phyloP scores from a whole-genome alignment of 2,888 invertebrate genomes.

The Drosophila parthenogenetica region DNA sequence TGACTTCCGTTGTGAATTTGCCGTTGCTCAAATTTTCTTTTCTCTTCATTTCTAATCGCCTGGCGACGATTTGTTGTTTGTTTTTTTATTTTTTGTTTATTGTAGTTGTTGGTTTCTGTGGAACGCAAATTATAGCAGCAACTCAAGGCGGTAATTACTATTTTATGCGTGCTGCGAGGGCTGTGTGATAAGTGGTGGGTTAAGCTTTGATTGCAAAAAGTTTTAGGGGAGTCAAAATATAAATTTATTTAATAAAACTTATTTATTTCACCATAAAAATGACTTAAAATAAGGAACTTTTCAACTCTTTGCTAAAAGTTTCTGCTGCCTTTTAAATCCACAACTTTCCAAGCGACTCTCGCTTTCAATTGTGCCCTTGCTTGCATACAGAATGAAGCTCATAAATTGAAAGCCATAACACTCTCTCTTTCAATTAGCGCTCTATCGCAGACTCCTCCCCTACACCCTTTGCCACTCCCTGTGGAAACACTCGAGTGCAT shows the following conservation, averaged over 20 bases:
- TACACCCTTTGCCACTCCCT: too few species aligned
- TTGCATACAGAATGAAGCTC: conserved; percentile 15
- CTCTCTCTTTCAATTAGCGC: neutral
- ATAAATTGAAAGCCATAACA: conserved; percentile 34
- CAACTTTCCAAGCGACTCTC: conserved; percentile 10
- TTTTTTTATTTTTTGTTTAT: too few species aligned
- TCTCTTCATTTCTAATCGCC: conserved; percentile 10
- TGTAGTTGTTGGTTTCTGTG: conserved; percentile 11
- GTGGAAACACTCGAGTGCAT: conserved; percentile 28
- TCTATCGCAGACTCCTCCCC: neutral
- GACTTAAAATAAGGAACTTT: too few species aligned
- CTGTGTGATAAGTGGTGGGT: neutral
- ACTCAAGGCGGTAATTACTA: conserved; percentile 67
- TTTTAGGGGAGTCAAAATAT: too few species aligned
- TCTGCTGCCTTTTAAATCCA: neutral
- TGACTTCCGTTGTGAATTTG: conserved; percentile 58
- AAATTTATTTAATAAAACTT: too few species aligned
- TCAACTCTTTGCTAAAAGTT: too few species aligned
- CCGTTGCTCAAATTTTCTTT: conserved; percentile 14
- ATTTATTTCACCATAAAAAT: too few species aligned
- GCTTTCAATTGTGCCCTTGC: conserved; percentile 3
- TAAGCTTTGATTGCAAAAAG: too few species aligned
- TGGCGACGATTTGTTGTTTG: conserved; percentile 51
- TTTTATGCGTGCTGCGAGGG: conserved; percentile 41
- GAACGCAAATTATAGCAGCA: conserved; percentile 55